Percentiles rank a stretch among this genome's conserved stretches.
Evolutionary conservation across 2,888 invertebrate species (phyloP).

Genomic region (Anoplius nigerrimus): DNA sequence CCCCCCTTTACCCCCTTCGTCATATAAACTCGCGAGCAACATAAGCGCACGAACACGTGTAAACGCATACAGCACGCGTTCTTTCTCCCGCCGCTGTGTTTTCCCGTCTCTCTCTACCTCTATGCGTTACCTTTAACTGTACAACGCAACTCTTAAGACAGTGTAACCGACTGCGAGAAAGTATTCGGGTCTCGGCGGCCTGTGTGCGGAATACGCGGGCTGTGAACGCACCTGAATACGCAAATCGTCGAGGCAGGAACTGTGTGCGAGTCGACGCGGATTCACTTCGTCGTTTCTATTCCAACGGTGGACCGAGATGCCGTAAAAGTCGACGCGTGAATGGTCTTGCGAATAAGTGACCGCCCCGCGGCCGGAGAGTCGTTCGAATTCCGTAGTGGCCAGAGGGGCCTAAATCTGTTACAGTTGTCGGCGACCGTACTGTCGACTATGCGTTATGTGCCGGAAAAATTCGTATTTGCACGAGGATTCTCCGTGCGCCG

Average conservation of each 20-base stretch:
- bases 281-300: not conserved
- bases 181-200: too few relatives aligned
- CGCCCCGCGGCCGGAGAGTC: constrained; percentile 21
- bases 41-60: not conserved
- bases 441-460: too few relatives aligned
- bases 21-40: not conserved
- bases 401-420: too few relatives aligned
- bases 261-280: too few relatives aligned
- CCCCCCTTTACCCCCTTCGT: constrained; percentile 17
- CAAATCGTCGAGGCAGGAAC: too few relatives aligned
- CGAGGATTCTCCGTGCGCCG: too few relatives aligned
- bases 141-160: too few relatives aligned
- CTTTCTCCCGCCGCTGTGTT: constrained; percentile 26
- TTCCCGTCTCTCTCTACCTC: constrained; percentile 21
- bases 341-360: constrained; percentile 36
- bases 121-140: not conserved
- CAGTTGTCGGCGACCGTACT: too few relatives aligned
- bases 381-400: constrained; percentile 13
- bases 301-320: constrained; percentile 24
- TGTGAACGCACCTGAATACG: too few relatives aligned
- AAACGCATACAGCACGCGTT: not conserved
- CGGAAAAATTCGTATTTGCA: too few relatives aligned
- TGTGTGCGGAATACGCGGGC: too few relatives aligned
- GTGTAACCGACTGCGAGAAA: too few relatives aligned
- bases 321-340: constrained; percentile 39